A percentile compares a stretch with the other conserved stretches of the same genome.
Conservation (phyloP, 2,797 vertebrate species). For the Molothrus ater region DNA sequence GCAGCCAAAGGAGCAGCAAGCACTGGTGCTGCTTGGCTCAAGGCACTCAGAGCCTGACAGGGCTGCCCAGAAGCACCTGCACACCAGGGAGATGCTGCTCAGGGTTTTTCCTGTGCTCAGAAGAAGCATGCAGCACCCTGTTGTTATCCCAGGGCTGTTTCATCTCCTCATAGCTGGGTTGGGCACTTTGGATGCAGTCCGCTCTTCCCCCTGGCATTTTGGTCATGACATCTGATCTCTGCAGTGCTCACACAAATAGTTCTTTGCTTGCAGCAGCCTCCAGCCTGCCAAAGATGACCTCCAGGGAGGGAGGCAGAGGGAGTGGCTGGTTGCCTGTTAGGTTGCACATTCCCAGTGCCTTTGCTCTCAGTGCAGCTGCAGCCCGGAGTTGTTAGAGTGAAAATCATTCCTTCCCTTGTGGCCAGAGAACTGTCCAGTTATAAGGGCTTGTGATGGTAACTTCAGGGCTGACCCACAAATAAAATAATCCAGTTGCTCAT, state of each 20-base stretch:
- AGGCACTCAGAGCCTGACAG: background rate
- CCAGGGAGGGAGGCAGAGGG: background rate
- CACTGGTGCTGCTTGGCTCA: background rate
- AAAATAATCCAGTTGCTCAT: background rate
- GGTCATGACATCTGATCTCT: background rate
- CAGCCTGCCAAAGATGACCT: background rate
- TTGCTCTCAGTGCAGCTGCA: background rate
- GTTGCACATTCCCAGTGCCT: background rate
- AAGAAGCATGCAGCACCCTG: background rate
- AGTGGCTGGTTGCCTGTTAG: background rate
- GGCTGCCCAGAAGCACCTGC: background rate
- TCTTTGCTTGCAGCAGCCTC: background rate
- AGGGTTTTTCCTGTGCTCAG: background rate
- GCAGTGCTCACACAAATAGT: background rate
- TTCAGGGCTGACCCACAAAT: background rate
- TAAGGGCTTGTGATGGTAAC: background rate
- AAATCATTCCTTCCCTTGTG: background rate
- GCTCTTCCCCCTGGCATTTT: background rate
- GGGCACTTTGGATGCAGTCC: rapidly evolving
- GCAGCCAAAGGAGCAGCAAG: background rate
- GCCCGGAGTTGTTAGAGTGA: background rate
- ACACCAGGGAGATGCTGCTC: background rate
- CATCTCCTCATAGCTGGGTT: background rate
- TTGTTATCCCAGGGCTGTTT: background rate
- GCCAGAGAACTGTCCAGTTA: background rate